A percentile compares a stretch with the other conserved stretches of the same genome.
Evolutionary conservation across 2,113 vertebrate genomes (phyloP).

Genomic region (Lipotes vexillifer): DNA sequence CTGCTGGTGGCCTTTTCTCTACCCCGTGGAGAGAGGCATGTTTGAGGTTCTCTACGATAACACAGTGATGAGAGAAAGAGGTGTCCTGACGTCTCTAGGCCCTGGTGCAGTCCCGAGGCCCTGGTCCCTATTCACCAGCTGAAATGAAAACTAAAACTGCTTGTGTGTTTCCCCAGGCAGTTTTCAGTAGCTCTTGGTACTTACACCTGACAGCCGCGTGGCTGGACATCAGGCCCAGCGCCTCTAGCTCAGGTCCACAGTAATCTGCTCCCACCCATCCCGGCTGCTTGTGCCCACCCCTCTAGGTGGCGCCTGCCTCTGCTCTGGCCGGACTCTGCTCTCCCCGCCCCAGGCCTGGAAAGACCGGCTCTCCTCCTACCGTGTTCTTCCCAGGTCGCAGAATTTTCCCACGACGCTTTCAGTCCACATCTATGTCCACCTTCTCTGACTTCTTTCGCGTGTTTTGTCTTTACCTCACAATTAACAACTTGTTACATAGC

Average conservation of each 20-base stretch:
- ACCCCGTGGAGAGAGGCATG: rapidly evolving
- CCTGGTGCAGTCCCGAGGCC: no score
- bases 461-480: not conserved
- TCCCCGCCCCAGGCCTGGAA: not conserved
- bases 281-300: not conserved
- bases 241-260: not conserved
- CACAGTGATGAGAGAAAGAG: not conserved
- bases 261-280: not conserved
- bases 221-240: not conserved
- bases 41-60: not conserved
- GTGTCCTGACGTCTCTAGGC: not conserved
- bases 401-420: not conserved
- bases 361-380: not conserved
- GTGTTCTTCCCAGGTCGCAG: not conserved
- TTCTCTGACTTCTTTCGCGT: not conserved
- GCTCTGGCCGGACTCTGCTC: not conserved
- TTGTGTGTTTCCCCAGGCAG: not conserved
- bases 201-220: not conserved
- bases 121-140: not conserved
- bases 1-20: not conserved
- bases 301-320: not conserved
- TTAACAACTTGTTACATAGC: not conserved
- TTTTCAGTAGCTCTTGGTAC: not conserved
- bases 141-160: not conserved
- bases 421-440: not conserved